A percentile compares a stretch with the other conserved stretches of the same genome.
Conservation (phyloP, 1,140 invertebrate genomes). For the Pseudoatta argentina region DNA sequence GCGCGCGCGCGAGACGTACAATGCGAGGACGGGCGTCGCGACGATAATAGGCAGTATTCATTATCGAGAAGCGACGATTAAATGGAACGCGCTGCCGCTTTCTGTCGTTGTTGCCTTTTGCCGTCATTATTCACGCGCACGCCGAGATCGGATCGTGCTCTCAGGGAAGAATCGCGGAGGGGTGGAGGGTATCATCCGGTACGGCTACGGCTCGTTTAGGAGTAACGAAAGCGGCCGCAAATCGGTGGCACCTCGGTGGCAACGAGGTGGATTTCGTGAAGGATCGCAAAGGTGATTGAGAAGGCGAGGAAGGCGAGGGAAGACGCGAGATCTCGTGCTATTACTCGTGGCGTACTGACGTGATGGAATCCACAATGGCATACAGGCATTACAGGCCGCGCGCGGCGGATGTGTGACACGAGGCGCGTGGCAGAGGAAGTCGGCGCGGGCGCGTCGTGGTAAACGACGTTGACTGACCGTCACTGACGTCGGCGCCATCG, state of each 20-base stretch:
- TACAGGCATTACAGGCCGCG: neutral
- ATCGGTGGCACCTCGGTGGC: neutral
- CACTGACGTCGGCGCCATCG: constrained; percentile 63
- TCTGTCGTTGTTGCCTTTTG: constrained; percentile 11
- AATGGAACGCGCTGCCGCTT: constrained; percentile 76
- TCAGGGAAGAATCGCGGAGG: neutral
- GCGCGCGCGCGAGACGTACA: constrained; percentile 62
- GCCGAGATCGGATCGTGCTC: constrained; percentile 9
- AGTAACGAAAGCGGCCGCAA: neutral
- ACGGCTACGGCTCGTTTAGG: neutral
- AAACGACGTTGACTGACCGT: constrained; percentile 81
- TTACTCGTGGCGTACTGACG: neutral
- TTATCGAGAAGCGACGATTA: constrained; percentile 74
- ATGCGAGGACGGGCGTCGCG: constrained; percentile 76
- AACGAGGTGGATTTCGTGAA: neutral
- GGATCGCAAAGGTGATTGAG: neutral
- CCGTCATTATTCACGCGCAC: neutral
- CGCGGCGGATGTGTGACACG: neutral
- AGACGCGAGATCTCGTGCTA: neutral
- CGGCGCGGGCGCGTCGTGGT: constrained; percentile 83
- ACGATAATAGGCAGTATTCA: constrained; percentile 79
- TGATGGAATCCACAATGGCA: constrained; percentile 3
- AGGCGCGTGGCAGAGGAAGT: constrained; percentile 70
- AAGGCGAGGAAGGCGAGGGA: neutral
- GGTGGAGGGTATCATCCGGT: no score